Base-by-base conservation (phyloP, 1,140 invertebrate species). In the Anastatus disparis region DNA sequence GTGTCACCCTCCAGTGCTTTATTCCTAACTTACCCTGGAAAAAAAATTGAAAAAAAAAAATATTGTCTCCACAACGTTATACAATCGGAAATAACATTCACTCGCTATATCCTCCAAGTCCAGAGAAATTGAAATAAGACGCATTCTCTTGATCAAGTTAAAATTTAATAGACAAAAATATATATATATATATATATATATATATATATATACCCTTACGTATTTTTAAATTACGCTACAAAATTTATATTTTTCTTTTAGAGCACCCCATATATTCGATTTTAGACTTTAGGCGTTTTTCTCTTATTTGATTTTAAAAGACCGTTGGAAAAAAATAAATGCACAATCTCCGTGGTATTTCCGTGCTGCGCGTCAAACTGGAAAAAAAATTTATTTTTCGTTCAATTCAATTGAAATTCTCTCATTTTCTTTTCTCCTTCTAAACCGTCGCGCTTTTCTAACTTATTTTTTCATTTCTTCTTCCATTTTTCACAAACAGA, bases 81-180 rank as follows among this genome's bases (percentile, higher is more conserved):
- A n/a, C n/a, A n/a, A n/a, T n/a, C n/a, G n/a, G n/a, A n/a, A n/a
- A n/a, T n/a, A n/a, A n/a, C 3, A 46, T 40, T 58, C 24, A 44
- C 22, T 44, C 26, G 12, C 15, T 27, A n/a, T 3, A 24, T 59
- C 13, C 2, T 74, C 67, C n/a, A n/a, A n/a, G 64, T 75, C 74
- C 71, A 66, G 63, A 71, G 71, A 78, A 71, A 77, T 75, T 75
- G 76, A 72, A 81, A 75, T 78, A 77, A 75, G 74, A 77, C 72
- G 73, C 68, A 70, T n/a, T n/a, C 71, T 75, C 71, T 76, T 79
- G 75, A 83, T 82, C 77, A 84, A 78, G 76, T 82, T 82, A 78
- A 81, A 85, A 85, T 85, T 77, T 78, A 83, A 85, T 84, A 84
- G 81, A 80, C 80, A 78, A n/a, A n/a, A n/a, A n/a, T n/a, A n/a